Percentiles rank a stretch among this genome's conserved stretches.
These are phyloP conservation scores for Polietes domitor DNA, from an alignment of 2,888 invertebrate species.

Conservation along the genomic window DNA sequence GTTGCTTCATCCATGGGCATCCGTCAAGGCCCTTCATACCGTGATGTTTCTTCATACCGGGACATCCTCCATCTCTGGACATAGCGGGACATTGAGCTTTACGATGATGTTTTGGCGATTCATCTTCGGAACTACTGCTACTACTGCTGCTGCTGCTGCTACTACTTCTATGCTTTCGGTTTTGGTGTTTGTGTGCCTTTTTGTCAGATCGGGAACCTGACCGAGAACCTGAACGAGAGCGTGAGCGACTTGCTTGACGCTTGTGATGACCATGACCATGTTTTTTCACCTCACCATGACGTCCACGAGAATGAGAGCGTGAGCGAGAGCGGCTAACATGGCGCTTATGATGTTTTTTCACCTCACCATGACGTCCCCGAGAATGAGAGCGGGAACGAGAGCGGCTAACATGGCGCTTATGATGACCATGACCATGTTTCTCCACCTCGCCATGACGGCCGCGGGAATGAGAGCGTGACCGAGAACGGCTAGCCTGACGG, in stretches of 20 bases:
- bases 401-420: slow-evolving; percentile 27
- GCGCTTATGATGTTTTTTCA: slow-evolving; percentile 25
- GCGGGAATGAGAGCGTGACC: slow-evolving; percentile 26
- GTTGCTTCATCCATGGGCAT: not conserved
- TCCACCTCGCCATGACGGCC: not conserved
- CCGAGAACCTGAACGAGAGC: slow-evolving; percentile 34
- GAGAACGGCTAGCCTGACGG: slow-evolving; percentile 34
- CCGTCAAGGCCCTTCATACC: too few species aligned
- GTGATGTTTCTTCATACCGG: too few species aligned
- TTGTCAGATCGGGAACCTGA: slow-evolving; percentile 5
- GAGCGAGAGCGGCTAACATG: slow-evolving; percentile 42
- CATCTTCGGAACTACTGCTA: slow-evolving; percentile 25
- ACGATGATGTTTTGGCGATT: not conserved
- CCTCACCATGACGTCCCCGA: not conserved
- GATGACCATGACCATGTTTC: slow-evolving; percentile 43
- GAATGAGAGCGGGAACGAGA: slow-evolving; percentile 46
- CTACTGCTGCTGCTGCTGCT: not conserved
- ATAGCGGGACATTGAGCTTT: not conserved
- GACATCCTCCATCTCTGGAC: too few species aligned
- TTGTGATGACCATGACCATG: slow-evolving; percentile 12
- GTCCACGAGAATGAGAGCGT: slow-evolving; percentile 35
- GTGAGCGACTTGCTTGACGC: slow-evolving; percentile 16
- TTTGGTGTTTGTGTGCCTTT: not conserved
- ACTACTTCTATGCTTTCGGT: not conserved
- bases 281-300: not conserved